Evolutionary conservation across 2,888 invertebrate genomes (phyloP).

Genomic region (Cephus pygmeus): DNA sequence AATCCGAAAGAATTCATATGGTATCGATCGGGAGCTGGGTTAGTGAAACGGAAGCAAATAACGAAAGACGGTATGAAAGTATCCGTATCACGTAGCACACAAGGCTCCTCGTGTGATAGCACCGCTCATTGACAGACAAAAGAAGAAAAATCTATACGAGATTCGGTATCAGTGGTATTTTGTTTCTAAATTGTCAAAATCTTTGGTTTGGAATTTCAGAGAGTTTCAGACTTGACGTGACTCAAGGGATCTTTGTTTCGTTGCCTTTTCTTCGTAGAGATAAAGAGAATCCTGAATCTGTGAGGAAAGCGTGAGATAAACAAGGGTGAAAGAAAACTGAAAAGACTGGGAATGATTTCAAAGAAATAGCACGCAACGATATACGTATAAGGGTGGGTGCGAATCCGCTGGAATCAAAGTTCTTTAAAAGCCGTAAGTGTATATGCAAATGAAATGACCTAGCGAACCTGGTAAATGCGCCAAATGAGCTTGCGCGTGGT

Average conservation of each 20-base stretch:
- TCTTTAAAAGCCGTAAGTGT: conserved; percentile 8
- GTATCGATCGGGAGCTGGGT: neutral
- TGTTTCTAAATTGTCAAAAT: neutral
- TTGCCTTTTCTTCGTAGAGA: neutral
- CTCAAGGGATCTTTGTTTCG: neutral
- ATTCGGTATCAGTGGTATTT: neutral
- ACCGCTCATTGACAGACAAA: neutral
- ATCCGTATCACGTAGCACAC: too few relatives aligned
- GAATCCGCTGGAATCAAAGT: neutral
- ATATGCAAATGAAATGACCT: conserved; percentile 18
- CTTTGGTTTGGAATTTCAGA: neutral
- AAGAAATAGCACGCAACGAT: conserved; percentile 17
- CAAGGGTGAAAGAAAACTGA: conserved; percentile 19
- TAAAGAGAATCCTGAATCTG: neutral
- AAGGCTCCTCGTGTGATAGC: neutral
- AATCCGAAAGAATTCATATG: neutral
- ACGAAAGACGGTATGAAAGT: neutral
- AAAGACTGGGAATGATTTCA: conserved; percentile 35
- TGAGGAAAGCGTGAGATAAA: neutral
- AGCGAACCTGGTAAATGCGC: neutral
- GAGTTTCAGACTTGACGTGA: neutral
- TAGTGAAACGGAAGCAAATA: neutral
- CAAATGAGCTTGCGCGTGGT: neutral
- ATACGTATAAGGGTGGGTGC: neutral
- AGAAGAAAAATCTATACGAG: neutral